phyloP scores from a whole-genome alignment of 2,888 invertebrate genomes.

The Nephrotoma flavescens region DNA sequence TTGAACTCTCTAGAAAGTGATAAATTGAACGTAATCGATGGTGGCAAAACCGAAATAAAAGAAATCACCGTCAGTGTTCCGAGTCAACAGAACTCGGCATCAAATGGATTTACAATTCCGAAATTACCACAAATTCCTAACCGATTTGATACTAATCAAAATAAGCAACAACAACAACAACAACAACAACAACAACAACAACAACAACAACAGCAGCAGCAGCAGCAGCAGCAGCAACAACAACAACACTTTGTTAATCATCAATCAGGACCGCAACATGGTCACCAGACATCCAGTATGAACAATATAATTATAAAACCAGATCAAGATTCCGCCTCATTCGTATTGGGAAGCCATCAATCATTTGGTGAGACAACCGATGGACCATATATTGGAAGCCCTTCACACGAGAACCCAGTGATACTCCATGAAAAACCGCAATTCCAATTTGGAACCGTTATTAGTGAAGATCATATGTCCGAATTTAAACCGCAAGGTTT shows the following conservation, averaged over 20 bases:
- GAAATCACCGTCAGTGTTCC: neutral
- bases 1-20: constrained; percentile 18
- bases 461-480: constrained; percentile 21
- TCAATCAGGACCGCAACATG: constrained; percentile 22
- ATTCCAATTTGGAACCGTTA: constrained; percentile 28
- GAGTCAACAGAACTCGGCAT: neutral
- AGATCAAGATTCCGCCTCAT: constrained; percentile 46
- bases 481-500: constrained; percentile 4
- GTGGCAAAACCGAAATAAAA: neutral
- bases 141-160: neutral
- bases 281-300: constrained; percentile 34
- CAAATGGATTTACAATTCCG: neutral
- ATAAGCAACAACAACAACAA: neutral
- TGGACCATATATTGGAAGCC: constrained; percentile 32
- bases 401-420: constrained; percentile 37
- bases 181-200: neutral
- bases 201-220: neutral
- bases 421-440: constrained; percentile 19
- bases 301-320: constrained; percentile 48
- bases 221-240: neutral
- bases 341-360: constrained; percentile 47
- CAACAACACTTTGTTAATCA: constrained; percentile 25
- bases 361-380: constrained; percentile 33
- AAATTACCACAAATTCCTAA: neutral
- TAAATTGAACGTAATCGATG: neutral